These are phyloP conservation scores for Nothocercus julius DNA, from an alignment of 2,113 vertebrate species.

Conservation along the genomic window DNA sequence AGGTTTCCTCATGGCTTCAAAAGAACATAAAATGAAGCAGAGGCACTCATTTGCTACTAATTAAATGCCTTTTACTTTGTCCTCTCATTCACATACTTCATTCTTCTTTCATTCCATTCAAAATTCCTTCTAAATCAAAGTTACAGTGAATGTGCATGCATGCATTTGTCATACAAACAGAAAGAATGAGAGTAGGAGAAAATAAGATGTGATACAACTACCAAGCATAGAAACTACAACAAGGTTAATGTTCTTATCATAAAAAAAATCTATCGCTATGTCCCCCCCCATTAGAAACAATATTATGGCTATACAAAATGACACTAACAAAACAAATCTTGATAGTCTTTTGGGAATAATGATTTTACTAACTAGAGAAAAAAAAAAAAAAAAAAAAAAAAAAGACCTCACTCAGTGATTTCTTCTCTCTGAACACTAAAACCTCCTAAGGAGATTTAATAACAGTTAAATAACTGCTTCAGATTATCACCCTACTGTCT, in stretches of 20 bases:
- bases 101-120: background rate
- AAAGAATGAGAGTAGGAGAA: background rate
- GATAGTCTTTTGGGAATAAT: background rate
- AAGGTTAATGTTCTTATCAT: background rate
- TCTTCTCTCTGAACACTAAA: background rate
- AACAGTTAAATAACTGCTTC: background rate
- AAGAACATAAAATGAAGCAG: background rate
- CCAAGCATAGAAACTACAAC: background rate
- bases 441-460: background rate
- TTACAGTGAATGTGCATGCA: rapidly evolving
- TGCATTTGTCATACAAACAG: background rate
- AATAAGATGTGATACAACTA: background rate
- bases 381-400: background rate
- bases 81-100: background rate
- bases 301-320: background rate
- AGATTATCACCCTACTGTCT: background rate
- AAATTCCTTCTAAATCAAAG: background rate
- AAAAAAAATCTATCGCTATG: background rate
- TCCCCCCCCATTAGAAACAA: background rate
- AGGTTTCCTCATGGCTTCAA: background rate
- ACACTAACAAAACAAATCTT: background rate
- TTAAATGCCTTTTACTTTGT: background rate
- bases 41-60: background rate
- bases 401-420: background rate
- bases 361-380: background rate